Evolutionary conservation across 92 coral and sea anemone genomes (phyloP), one percentile per base, ranked within the genome.

Genomic region (Epizoanthus stellaris): DNA sequence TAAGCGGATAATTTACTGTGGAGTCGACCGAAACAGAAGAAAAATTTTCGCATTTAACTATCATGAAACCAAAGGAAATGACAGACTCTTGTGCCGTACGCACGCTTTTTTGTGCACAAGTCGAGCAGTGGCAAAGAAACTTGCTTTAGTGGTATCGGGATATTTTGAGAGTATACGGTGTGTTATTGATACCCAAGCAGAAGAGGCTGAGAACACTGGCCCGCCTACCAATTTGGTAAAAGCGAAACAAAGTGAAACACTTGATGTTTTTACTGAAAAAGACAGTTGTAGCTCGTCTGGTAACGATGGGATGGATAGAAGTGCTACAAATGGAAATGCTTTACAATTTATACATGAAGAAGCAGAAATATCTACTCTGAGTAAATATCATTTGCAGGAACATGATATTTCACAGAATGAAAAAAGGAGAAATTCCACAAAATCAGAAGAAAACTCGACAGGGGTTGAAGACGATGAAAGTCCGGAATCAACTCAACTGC

Each of bases 41-140:
- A 91, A 91, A 65, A 89, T 91, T 38, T 87, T 95, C 68, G 95
- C 89, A 34, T 93, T 95, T 45, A 93, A 90, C 67, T 93, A 90
- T 54, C 92, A 90, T 58, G 91, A 85, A 14, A 42, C 76, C 10
- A 70, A 89, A 59, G 93, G 89, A 3, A 82, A 87, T 36, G 90
- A 86, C 17, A 70, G 86, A 25, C 79, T 81, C 30, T 60, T 73
- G 5, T 93, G 81, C 82, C 90, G 81, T 7, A 93, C 95, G 2
- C 95, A 93, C 25, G 95, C 95, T 21, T 67, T 93, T 17, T 82
- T 84, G 67, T 93, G 95, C 47, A 89, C 86, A 12, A 85, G 76
- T 7, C 85, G 85, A 68, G 72, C 72, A 14, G 75, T 47, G 38
- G 96, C 96, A 0, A 90, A 90, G 81, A 70, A 73, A 21, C 67